Percentiles rank a stretch among this genome's conserved stretches.
These are phyloP conservation scores for Tanypteryx hageni DNA, from an alignment of 2,888 invertebrate species.

Conservation along the genomic window DNA sequence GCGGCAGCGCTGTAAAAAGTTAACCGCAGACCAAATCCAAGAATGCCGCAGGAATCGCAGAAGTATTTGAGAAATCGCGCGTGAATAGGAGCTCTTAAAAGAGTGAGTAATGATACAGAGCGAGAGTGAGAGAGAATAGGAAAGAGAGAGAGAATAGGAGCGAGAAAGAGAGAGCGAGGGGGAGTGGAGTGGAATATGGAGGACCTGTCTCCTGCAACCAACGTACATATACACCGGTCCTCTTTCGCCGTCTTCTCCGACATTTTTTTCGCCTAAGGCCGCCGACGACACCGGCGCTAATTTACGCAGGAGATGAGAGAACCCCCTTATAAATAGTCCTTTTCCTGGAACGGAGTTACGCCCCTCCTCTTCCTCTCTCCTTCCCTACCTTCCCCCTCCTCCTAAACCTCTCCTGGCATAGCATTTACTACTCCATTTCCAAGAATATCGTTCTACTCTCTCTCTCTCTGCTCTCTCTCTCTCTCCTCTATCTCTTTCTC, in stretches of 20 bases:
- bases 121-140: too few relatives aligned
- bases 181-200: too few relatives aligned
- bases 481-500: not conserved
- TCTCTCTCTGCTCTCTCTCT: not conserved
- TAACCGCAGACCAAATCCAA: too few relatives aligned
- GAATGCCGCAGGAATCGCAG: too few relatives aligned
- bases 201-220: too few relatives aligned
- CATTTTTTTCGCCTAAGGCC: not conserved
- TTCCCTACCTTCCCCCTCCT: not conserved
- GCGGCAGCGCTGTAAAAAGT: too few relatives aligned
- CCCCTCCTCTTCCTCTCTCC: not conserved
- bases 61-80: too few relatives aligned
- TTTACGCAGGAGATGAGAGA: constrained; percentile 4
- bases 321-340: constrained; percentile 18
- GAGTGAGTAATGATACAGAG: too few relatives aligned
- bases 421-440: not conserved
- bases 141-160: too few relatives aligned
- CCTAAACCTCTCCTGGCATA: constrained; percentile 1
- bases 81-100: too few relatives aligned
- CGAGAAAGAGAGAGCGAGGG: too few relatives aligned
- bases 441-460: not conserved
- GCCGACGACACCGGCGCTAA: not conserved
- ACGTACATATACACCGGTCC: too few relatives aligned
- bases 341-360: constrained; percentile 5
- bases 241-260: not conserved